Evolutionary conservation across 2,888 invertebrate species (phyloP), one percentile per base, ranked within the genome.

Genomic region (Tuta absoluta): DNA sequence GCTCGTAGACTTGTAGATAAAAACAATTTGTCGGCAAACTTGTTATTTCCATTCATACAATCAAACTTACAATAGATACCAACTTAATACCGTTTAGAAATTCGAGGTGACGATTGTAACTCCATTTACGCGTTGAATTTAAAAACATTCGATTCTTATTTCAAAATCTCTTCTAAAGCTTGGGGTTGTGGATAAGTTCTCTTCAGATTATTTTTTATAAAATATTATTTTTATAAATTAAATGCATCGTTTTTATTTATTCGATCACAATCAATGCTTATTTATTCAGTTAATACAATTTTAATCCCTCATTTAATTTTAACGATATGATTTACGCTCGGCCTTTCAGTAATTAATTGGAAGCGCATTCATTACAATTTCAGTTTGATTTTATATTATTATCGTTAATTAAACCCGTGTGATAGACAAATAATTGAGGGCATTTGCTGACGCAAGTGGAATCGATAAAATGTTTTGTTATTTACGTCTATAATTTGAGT

Each of bases 131-230:
- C 73, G 75, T 77, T 71, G 75, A 79, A 74, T 86, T 89, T 81
- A 85, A 87, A 89, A 90, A 89, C 89, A 88, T 86, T 82, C 81
- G 88, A 82, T 82, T 91, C 89, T 72, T 72, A 88, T 91, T 90
- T 84, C 90, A 87, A 85, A 86, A 78, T 75, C 73, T 69, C 71
- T 63, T 65, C 66, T 66, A 67, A 2, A 48, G 41, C 68, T 81
- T 80, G 70, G 75, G 82, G 58, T 38, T 63, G 19, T 11, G 2
- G 19, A 33, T 51, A 62, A 60, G 45, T 62, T 49, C 51, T 24
- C 45, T 19, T n/a, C 45, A 1, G 17, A 12, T 17, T 60, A 1
- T 11, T 33, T 33, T 33, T 11, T 19, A n/a, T 21, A 19, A 49
- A 19, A 49, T 49, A 49, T 19, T 51, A 21, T 56, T 24, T 19